Percentiles rank a stretch among this genome's conserved stretches.
Conservation (phyloP, 2,888 invertebrate species). For the Ennomos quercinarius region DNA sequence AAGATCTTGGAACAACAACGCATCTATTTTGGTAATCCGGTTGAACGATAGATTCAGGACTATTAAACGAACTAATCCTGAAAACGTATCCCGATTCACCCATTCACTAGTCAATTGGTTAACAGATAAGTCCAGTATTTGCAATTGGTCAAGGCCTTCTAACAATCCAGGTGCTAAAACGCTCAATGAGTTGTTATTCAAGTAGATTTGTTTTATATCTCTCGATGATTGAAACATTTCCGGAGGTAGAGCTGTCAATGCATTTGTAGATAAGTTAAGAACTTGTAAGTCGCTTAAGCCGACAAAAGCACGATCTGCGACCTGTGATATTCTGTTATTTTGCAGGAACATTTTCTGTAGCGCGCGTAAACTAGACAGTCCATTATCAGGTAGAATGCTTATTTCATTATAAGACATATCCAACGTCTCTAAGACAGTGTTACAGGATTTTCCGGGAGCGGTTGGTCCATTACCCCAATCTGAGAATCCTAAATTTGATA, state of each 20-base stretch:
- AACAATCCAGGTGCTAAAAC: slow-evolving; percentile 91
- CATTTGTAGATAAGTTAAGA: slow-evolving; percentile 92
- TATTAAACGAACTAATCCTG: slow-evolving; percentile 89
- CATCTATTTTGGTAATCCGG: slow-evolving; percentile 89
- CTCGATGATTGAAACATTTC: slow-evolving; percentile 91
- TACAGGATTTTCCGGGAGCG: slow-evolving; percentile 89
- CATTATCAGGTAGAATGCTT: slow-evolving; percentile 88
- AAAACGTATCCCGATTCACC: slow-evolving; percentile 92
- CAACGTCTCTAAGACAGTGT: slow-evolving; percentile 88
- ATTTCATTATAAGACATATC: slow-evolving; percentile 92
- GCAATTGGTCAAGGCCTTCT: slow-evolving; percentile 89
- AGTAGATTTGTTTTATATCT: slow-evolving; percentile 89
- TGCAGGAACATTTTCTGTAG: slow-evolving; percentile 89
- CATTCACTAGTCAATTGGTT: slow-evolving; percentile 92
- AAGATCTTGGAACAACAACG: slow-evolving; percentile 89
- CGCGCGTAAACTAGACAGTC: slow-evolving; percentile 88
- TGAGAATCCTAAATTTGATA: slow-evolving; percentile 90
- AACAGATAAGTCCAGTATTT: slow-evolving; percentile 89
- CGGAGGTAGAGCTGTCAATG: slow-evolving; percentile 90
- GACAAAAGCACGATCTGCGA: slow-evolving; percentile 90
- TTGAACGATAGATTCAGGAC: slow-evolving; percentile 91
- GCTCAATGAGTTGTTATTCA: slow-evolving; percentile 91
- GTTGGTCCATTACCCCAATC: slow-evolving; percentile 89
- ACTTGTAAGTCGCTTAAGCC: slow-evolving; percentile 89
- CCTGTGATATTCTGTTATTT: slow-evolving; percentile 90